Base-by-base conservation (phyloP, 2,797 vertebrate species). In the Myiotriccus ornatus region DNA sequence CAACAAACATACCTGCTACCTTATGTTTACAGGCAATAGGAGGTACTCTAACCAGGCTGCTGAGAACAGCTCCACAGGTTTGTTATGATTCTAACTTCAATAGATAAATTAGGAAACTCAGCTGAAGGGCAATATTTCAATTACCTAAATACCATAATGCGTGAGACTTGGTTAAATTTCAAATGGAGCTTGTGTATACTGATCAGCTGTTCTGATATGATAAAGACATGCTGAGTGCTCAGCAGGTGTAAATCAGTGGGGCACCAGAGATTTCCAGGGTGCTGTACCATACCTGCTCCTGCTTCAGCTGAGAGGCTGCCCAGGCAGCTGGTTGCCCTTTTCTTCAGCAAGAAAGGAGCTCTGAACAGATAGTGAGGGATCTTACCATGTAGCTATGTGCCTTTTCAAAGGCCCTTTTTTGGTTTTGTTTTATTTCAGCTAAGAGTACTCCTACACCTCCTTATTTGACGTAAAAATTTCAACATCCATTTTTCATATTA, bases 1-100 rank as follows among this genome's bases (percentile, higher is more conserved):
- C 91, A 97, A 96, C 96, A 98, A 97, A 97, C 62, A 27, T 85
- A 94, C 91, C 93, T 96, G 93, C 90, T 95, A 65, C 69, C 96
- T 95, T 68, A 43, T 9, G 5, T 73, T 92, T 94, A 57, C 67
- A 81, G 39, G 76, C 46, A 91, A 59, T 35, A 50, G 17, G 44
- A 94, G 93, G 92, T 89, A 14, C 74, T 78, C 64, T 93, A 74
- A 56, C 73, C 73, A 71, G 68, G 69, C 82, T 32, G 62, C 90
- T 78, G 19, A 84, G 23, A 71, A 43, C 22, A 67, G 49, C 77
- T 87, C 52, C 56, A 74, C n/a, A 28, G 84, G 60, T 92, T 82
- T 92, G 44, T 22, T 84, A 21, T 3, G 62, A n/a, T 7, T 80
- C 56, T 21, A 49, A 34, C 30, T 87, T 95, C 83, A 52, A 28